Base-by-base conservation (phyloP, 2,113 vertebrate genomes). In the Scartelaos histophorus region DNA sequence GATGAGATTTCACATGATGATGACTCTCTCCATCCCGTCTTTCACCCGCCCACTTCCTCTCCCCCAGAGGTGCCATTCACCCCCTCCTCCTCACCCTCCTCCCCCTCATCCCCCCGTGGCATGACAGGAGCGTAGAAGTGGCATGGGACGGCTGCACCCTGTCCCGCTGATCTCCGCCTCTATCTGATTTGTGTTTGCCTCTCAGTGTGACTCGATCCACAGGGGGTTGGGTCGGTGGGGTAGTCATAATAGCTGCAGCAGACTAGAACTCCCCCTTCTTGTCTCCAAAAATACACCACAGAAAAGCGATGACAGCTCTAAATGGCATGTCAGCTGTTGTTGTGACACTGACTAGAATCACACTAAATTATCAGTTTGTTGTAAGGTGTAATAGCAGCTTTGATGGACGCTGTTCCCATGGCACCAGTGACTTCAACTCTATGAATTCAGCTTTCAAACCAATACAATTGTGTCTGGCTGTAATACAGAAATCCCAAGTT, bases 291-390 rank as follows among this genome's bases (percentile, higher is more conserved):
- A 80, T 60, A 60, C 51, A 64, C 51, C 6, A 64, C 58, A 21
- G 67, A 82, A 47, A 76, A 76, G 67, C n/a, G 65, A 79, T 74
- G 82, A 82, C 82, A 82, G 85, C 38, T 74, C 76, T 75, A 64
- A 89, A 83, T 83, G 81, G 79, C 57, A 65, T 80, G 78, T 81
- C 46, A 51, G 13, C 13, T 58, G 56, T 58, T 83, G 79, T 82
- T 83, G 81, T 85, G 84, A 87, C 87, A 85, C 82, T 60, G 79
- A 84, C 82, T 82, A 65, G 75, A 82, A 86, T 86, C 75, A 79
- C 74, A 78, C 70, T 73, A 83, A 85, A 87, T 87, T 78, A 74
- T 75, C 82, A 70, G 84, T 81, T 74, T 76, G 69, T 70, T 13
- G 66, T 47, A 72, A 82, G 79, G 82, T 76, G 79, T 82, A 75